These are phyloP conservation scores for Oryctolagus cuniculus DNA, from an alignment of 2,113 vertebrate genomes.

Conservation along the genomic window DNA sequence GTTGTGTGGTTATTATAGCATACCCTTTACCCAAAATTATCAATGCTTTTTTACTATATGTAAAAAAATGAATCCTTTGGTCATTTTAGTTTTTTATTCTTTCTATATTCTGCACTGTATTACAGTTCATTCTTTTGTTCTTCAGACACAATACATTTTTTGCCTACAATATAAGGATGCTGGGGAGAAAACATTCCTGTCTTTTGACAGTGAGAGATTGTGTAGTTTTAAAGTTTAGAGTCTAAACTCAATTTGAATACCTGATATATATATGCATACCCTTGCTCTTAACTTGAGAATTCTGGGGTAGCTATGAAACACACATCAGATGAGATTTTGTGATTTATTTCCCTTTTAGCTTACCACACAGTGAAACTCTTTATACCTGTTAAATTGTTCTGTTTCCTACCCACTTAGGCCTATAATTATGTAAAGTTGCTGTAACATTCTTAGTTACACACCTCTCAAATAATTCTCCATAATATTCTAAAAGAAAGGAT, in stretches of 20 bases:
- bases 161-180: background rate
- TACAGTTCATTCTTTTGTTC: constrained; percentile 35
- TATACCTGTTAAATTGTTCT: background rate
- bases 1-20: background rate
- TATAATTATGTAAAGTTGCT: background rate
- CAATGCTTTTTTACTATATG: background rate
- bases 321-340: background rate
- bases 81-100: background rate
- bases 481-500: background rate
- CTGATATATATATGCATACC: no score
- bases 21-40: background rate
- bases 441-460: background rate
- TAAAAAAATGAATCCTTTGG: background rate
- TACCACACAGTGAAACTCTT: background rate
- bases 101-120: background rate
- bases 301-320: background rate
- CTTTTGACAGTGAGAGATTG: background rate
- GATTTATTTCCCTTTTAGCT: background rate
- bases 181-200: constrained; percentile 59
- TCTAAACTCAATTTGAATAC: background rate
- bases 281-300: background rate
- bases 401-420: background rate
- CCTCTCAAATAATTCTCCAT: background rate
- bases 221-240: background rate
- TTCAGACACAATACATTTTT: constrained; percentile 37